These are phyloP conservation scores for Cydia splendana DNA, from an alignment of 1,140 invertebrate species.

Conservation along the genomic window DNA sequence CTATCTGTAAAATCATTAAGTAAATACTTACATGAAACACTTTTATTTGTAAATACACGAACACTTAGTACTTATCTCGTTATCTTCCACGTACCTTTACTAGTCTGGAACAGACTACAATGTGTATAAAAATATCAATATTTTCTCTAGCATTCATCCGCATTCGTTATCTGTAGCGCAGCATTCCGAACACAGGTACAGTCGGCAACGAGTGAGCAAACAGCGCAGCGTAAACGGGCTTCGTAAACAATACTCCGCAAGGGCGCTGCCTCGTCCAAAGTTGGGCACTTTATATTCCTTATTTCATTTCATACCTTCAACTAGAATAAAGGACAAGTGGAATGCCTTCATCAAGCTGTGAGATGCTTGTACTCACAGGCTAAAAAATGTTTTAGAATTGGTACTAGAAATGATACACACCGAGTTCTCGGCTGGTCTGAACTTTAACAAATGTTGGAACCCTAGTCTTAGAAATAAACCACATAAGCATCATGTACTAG, in stretches of 20 bases:
- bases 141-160: slow-evolving; percentile 10
- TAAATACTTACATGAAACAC: too few species aligned
- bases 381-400: too few species aligned
- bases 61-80: too few species aligned
- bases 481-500: neutral
- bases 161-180: slow-evolving; percentile 36
- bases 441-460: neutral
- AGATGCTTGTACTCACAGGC: too few species aligned
- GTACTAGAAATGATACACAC: too few species aligned
- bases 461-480: neutral
- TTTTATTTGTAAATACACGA: too few species aligned
- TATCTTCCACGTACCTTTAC: neutral
- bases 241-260: neutral
- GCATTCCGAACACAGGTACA: slow-evolving; percentile 33
- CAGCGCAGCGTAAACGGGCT: slow-evolving; percentile 5
- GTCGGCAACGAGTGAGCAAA: slow-evolving; percentile 45
- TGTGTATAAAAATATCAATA: slow-evolving; percentile 5
- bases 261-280: neutral
- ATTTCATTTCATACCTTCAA: neutral
- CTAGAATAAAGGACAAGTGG: too few species aligned
- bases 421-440: too few species aligned
- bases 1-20: too few species aligned
- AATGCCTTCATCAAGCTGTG: too few species aligned
- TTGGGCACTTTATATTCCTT: neutral
- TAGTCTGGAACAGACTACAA: neutral